phyloP scores from a whole-genome alignment of 2,113 vertebrate genomes.

The Erythrocercus mccallii region DNA sequence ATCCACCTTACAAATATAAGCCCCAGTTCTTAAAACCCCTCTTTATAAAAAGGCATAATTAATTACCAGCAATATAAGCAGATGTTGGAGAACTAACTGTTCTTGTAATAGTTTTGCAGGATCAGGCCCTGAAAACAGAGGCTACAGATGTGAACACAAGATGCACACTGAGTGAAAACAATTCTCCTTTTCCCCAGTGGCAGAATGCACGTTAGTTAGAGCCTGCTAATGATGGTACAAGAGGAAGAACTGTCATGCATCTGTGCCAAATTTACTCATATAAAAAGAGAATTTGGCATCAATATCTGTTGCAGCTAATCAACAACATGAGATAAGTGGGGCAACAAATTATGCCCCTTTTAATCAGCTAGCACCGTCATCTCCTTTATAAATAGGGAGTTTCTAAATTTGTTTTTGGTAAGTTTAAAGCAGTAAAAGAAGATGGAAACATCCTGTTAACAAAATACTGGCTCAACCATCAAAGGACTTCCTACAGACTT shows the following conservation, averaged over 20 bases:
- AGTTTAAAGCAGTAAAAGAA: neutral
- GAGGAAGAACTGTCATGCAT: neutral
- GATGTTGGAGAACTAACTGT: neutral
- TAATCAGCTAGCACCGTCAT: conserved; percentile 7
- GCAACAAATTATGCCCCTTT: conserved; percentile 21
- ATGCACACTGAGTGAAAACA: neutral
- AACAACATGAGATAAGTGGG: conserved; percentile 7
- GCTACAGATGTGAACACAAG: neutral
- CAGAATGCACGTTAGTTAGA: neutral
- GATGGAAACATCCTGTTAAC: neutral
- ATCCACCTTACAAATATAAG: neutral
- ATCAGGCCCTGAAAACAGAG: neutral
- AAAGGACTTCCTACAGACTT: neutral
- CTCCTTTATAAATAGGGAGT: neutral
- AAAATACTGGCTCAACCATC: neutral
- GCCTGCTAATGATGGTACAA: neutral
- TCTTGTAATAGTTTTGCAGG: neutral
- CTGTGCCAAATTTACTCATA: neutral
- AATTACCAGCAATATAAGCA: neutral
- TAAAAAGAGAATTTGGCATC: conserved; percentile 30
- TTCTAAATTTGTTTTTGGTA: conserved; percentile 18
- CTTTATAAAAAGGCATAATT: neutral
- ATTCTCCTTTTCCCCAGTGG: neutral
- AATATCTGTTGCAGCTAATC: neutral
- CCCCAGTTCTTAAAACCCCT: neutral